These are phyloP conservation scores for Catharus ustulatus DNA, from an alignment of 2,797 vertebrate genomes.

Conservation along the genomic window DNA sequence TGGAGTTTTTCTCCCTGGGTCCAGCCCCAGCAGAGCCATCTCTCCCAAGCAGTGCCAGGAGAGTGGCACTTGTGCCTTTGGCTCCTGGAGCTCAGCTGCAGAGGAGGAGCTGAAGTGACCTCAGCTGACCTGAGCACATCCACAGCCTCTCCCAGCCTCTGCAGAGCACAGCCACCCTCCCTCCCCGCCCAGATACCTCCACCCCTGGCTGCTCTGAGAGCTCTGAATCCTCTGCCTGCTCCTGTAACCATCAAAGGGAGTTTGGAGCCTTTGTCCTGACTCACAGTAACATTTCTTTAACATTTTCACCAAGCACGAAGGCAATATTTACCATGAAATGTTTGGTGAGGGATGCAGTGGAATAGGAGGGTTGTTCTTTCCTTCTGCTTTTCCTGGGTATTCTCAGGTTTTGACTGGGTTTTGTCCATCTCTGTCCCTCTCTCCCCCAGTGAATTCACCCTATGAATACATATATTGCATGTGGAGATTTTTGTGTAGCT, in stretches of 20 bases:
- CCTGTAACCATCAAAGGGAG: slow-evolving; percentile 19
- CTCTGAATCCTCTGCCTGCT: slow-evolving; percentile 23
- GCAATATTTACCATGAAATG: background rate
- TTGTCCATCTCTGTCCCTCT: background rate
- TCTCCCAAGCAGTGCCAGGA: background rate
- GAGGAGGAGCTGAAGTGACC: background rate
- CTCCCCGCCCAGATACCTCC: background rate
- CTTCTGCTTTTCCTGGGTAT: background rate
- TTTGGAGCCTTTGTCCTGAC: background rate
- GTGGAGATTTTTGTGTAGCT: background rate
- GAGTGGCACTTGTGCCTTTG: background rate
- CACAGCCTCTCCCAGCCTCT: background rate
- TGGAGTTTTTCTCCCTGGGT: background rate
- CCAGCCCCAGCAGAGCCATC: background rate
- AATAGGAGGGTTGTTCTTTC: background rate
- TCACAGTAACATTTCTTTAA: background rate
- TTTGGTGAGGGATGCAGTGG: background rate
- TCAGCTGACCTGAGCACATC: background rate
- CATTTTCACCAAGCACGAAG: background rate
- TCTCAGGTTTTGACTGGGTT: background rate
- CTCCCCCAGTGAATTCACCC: background rate
- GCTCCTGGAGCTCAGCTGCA: slow-evolving; percentile 24
- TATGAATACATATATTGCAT: background rate
- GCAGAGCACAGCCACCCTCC: background rate
- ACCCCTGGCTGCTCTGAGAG: background rate